Base-by-base conservation (phyloP, 2,797 vertebrate species). In the Morus bassanus region DNA sequence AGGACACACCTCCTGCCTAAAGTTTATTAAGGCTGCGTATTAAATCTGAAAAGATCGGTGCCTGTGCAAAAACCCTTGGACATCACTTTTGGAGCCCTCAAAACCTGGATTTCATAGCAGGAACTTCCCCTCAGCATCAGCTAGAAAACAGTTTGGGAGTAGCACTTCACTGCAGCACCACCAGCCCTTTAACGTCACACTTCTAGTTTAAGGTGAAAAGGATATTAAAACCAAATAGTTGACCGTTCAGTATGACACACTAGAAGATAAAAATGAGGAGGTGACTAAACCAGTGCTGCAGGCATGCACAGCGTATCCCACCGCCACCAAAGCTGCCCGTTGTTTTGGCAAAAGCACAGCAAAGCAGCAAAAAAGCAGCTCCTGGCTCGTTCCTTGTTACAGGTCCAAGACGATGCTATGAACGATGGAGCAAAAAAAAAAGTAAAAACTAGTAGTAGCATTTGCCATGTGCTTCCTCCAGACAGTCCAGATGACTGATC, bases 281-380 rank as follows among this genome's bases (percentile, higher is more conserved):
- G 67, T 19, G 60, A 75, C 31, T 9, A 78, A 82, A 24, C 6
- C 18, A 3, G 37, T 6, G 43, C 54, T 39, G 61, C 31, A 39
- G 37, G 28, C 41, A 31, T 3, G 23, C 33, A 25, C 17, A 7
- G 51, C 2, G 3, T 16, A 11, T 27, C 50, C 37, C 78, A 43
- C 15, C 2, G 0, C 11, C 37, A 8, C n/a, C 9, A 2, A 35
- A 63, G n/a, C 14, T 16, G 11, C 11, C 37, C 6, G 0, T 21
- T 39, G 12, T 11, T 56, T 77, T 14, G 43, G 21, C 30, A 79
- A 70, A 63, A 91, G 51, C 12, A 16, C 45, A 33, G 24, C 37
- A 56, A 73, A 83, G 39, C 13, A 30, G 22, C 25, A 11, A 28
- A 35, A 88, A 85, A 84, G 35, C 25, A 84, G 27, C 24, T 80